Base-by-base conservation (phyloP, 1,140 invertebrate species). In the Melitaea cinxia region DNA sequence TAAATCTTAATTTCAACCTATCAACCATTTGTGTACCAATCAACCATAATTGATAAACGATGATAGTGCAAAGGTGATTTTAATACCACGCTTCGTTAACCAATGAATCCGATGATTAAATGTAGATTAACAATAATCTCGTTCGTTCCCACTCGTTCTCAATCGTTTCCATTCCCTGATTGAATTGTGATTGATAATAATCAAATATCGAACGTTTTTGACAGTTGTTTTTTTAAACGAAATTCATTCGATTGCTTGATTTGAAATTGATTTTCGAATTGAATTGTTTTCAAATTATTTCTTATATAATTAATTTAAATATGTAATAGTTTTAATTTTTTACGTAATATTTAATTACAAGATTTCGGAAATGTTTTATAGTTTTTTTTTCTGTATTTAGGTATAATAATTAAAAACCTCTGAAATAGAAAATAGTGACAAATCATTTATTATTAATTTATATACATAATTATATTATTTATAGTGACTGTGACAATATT, bases 11-110 rank as follows among this genome's bases (percentile, higher is more conserved):
- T 42, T 15, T 42, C 37, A 42, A 17, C 6, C 37, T 15, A 42
- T 42, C 37, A 42, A 42, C 37, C 37, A n/a, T 42, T 42, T 17
- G 37, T 42, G 15, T 42, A 7, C 37, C 37, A 42, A 42, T 42
- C 37, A 42, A 17, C 5, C 14, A n/a, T 42, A 9, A 42, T 42
- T 42, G 37, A 42, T 42, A 42, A 42, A 42, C 37, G 42, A 19
- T 45, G 39, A 47, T 47, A 10, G 42, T 21, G 42, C 42, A 47
- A 47, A 47, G 42, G 17, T 47, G 42, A 47, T 47, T 19, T 47
- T n/a, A 47, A 47, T 47, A 47, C 14, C 42, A 47, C 42, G 42
- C 42, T 47, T 47, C 42, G 42, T 47, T 47, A 47, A n/a, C 42
- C 17, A 19, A n/a, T 19, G 17, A 9, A 45, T 37, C 9, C 15